Conservation (phyloP, 2,113 vertebrate species). For the Pterocles gutturalis region DNA sequence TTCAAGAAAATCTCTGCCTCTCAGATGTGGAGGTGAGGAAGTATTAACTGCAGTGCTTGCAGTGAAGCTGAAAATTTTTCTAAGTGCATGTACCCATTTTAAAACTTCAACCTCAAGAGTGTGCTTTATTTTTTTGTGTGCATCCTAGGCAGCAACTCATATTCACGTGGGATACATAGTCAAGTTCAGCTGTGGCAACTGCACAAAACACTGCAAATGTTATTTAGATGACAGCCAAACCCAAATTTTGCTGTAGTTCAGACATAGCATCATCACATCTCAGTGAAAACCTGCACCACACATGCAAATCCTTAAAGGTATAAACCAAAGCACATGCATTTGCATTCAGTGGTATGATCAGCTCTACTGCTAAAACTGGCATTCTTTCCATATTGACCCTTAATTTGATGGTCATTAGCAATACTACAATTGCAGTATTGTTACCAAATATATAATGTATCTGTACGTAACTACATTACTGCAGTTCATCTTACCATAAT, state of each 20-base stretch:
- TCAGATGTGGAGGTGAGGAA: not conserved
- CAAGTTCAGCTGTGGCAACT: not conserved
- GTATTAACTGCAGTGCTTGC: not conserved
- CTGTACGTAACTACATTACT: slow-evolving; percentile 24
- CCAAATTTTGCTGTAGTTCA: slow-evolving; percentile 12
- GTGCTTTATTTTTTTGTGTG: not conserved
- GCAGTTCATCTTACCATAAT: not conserved
- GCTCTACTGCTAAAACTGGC: slow-evolving; percentile 38
- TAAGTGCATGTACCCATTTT: not conserved
- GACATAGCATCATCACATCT: slow-evolving; percentile 32
- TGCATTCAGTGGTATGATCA: slow-evolving; percentile 15
- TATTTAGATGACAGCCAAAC: not conserved
- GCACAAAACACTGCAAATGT: not conserved
- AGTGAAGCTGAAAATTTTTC: not conserved
- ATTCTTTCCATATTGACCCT: slow-evolving; percentile 59
- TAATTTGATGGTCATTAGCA: slow-evolving; percentile 57
- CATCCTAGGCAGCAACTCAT: not conserved
- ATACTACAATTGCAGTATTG: not conserved
- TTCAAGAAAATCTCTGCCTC: not conserved
- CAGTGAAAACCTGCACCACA: slow-evolving; percentile 19
- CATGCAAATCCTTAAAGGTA: not conserved
- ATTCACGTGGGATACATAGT: fast-evolving
- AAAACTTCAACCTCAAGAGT: not conserved
- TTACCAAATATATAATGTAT: slow-evolving; percentile 23
- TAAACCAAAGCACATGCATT: slow-evolving; percentile 21